Percentiles rank a stretch among this genome's conserved stretches.
Evolutionary conservation across 2,888 invertebrate species (phyloP).

Genomic region (Mythimna ferrago): DNA sequence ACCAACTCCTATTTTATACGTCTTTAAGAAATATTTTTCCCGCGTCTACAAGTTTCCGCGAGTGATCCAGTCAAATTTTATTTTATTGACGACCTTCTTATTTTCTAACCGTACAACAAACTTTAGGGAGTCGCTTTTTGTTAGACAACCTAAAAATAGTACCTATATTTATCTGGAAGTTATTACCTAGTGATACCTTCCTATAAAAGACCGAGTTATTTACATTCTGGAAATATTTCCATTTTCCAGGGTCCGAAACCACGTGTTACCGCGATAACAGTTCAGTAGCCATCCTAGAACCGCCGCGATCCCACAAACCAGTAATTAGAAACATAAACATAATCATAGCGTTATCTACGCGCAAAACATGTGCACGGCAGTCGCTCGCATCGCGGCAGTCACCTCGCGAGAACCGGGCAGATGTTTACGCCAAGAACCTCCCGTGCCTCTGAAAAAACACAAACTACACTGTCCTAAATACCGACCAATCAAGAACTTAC

Average conservation of each 20-base stretch:
- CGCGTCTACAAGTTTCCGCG: background rate
- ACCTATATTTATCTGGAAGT: background rate
- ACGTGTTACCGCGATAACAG: slow-evolving; percentile 16
- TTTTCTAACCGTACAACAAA: background rate
- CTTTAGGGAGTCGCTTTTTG: background rate
- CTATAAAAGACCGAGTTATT: background rate
- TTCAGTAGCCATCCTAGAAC: slow-evolving; percentile 22
- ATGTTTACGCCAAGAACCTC: slow-evolving; percentile 68
- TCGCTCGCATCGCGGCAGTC: slow-evolving; percentile 78
- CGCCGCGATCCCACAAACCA: slow-evolving; percentile 30
- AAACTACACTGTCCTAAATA: slow-evolving; percentile 62
- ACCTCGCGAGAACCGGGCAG: slow-evolving; percentile 74
- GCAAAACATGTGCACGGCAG: slow-evolving; percentile 72
- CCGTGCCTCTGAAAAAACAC: slow-evolving; percentile 67
- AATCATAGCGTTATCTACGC: slow-evolving; percentile 57
- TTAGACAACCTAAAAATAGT: background rate
- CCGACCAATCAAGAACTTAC: slow-evolving; percentile 58
- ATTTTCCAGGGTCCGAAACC: background rate
- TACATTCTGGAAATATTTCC: background rate
- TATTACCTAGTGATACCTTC: too few species aligned
- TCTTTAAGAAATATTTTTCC: background rate
- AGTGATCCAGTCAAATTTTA: too few species aligned
- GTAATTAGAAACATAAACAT: slow-evolving; percentile 58
- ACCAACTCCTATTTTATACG: background rate
- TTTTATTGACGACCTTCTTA: too few species aligned